A percentile compares a stretch with the other conserved stretches of the same genome.
Evolutionary conservation across 2,113 vertebrate species (phyloP).

Genomic region (Sapayoa aenigma): DNA sequence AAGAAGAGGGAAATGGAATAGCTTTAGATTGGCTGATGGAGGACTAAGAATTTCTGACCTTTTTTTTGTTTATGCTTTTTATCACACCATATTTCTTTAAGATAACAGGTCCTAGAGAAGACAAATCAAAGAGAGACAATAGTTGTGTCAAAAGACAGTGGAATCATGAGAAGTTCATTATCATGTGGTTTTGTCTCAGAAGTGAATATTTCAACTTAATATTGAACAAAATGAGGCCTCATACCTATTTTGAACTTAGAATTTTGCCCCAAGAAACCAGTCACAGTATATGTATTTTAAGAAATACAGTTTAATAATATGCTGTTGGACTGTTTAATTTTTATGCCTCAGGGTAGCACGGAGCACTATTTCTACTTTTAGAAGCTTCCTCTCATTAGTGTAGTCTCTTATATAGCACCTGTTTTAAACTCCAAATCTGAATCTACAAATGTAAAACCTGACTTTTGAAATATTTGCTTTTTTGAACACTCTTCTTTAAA

Average conservation of each 20-base stretch:
- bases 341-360: conserved; percentile 11
- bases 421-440: conserved; percentile 60
- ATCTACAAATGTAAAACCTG: conserved; percentile 64
- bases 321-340: conserved; percentile 49
- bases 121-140: background rate
- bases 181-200: background rate
- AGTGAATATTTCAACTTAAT: background rate
- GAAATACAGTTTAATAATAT: conserved; percentile 30
- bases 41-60: background rate
- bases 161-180: background rate
- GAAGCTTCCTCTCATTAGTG: conserved; percentile 12
- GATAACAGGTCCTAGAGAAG: background rate
- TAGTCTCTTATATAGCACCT: conserved; percentile 43
- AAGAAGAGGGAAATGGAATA: background rate
- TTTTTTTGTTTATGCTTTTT: background rate
- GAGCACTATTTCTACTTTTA: conserved; percentile 4
- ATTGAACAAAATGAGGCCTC: background rate
- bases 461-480: conserved; percentile 71
- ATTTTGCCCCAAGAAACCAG: background rate
- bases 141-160: background rate
- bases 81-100: background rate
- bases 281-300: conserved; percentile 53
- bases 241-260: background rate
- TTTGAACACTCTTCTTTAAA: conserved; percentile 72
- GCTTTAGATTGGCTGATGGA: background rate